Evolutionary conservation across 1,140 invertebrate species (phyloP), one percentile per base, ranked within the genome.

Genomic region (Rhagoletis zephyria): DNA sequence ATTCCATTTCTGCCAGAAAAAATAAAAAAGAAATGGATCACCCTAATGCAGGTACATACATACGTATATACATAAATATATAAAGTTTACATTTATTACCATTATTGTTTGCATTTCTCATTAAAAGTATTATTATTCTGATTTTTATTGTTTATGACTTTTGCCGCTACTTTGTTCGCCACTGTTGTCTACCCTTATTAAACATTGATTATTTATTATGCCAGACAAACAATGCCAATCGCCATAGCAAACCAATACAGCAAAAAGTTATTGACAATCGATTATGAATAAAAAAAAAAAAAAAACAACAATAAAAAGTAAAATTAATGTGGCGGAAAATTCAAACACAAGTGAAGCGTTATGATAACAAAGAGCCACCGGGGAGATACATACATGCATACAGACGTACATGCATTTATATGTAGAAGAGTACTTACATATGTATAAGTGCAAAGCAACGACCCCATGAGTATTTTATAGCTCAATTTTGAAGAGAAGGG

Each of bases 241-340:
- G 48, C 74, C 16, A 81, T 81, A 56, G 19, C 9, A 81, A 81
- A 81, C 19, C 51, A 81, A 51, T 56, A 81, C 14, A 56, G 48
- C 51, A 48, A 51, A 42, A 81, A 19, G 45, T 56, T 81, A 81
- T 56, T 81, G 74, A 81, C 74, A 81, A 42, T 7, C n/a, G 16
- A 0, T 30, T 30, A 81, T 45, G 40, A 56, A 81, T 56, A 48
- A 51, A 59, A 81, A 74, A 48, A 48, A 74, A 42, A 74, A 56
- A 81, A 48, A 9, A 30, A 30, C 30, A 30, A 30, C 30, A 30
- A 30, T 30, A 30, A 30, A 51, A 81, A 56, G 56, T 81, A 56
- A 81, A 81, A 81, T 81, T 81, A 81, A 81, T 81, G 74, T 56
- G 9, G 74, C 48, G 74, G 5, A 56, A 81, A 81, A 81, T 81